Evolutionary conservation across 2,888 invertebrate genomes (phyloP).

Genomic region (Drosophila bunnanda): DNA sequence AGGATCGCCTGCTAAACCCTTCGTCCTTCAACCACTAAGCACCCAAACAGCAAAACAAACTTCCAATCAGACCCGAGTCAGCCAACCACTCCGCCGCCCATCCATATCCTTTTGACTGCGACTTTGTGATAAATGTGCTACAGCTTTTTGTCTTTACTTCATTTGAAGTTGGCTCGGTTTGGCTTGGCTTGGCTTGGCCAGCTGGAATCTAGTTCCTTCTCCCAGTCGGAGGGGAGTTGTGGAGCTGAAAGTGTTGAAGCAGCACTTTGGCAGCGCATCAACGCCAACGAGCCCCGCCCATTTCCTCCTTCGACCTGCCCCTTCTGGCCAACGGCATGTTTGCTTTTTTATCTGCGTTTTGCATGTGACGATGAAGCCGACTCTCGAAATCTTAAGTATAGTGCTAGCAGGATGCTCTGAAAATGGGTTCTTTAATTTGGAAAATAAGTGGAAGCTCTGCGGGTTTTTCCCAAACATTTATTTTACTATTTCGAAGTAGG

Average conservation of each 20-base stretch:
- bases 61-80: constrained; percentile 75
- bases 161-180: constrained; percentile 65
- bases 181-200: constrained; percentile 35
- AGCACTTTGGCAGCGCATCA: constrained; percentile 80
- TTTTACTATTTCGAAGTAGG: not conserved
- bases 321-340: constrained; percentile 63
- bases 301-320: constrained; percentile 15
- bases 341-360: constrained; percentile 75
- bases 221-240: constrained; percentile 27
- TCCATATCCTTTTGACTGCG: constrained; percentile 47
- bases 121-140: constrained; percentile 80
- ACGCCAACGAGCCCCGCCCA: constrained; percentile 60
- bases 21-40: constrained; percentile 67
- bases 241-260: constrained; percentile 74
- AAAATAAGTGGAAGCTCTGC: not conserved
- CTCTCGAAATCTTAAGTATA: constrained; percentile 29
- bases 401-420: constrained; percentile 10
- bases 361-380: constrained; percentile 55
- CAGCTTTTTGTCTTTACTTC: constrained; percentile 80
- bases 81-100: constrained; percentile 34
- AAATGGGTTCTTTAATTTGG: not conserved
- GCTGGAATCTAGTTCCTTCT: constrained; percentile 22
- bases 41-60: constrained; percentile 78
- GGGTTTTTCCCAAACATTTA: not conserved
- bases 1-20: constrained; percentile 47